Conservation (phyloP, 2,888 invertebrate genomes). For the Sclerodermus sp. region DNA sequence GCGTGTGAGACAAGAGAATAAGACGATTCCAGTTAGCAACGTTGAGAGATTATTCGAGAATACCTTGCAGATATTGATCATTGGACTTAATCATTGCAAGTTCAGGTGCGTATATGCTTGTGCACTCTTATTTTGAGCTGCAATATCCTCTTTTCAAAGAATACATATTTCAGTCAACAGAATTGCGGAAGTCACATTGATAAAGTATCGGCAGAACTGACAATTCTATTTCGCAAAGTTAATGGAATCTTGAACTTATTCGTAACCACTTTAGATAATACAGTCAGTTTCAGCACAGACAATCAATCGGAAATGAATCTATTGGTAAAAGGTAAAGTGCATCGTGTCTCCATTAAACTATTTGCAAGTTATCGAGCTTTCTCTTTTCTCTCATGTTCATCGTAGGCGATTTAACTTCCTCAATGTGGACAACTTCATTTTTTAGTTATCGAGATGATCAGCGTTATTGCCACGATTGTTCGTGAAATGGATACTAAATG, state of each 20-base stretch:
- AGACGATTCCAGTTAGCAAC: slow-evolving; percentile 27
- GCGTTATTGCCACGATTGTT: slow-evolving; percentile 35
- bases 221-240: slow-evolving; percentile 39
- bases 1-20: slow-evolving; percentile 28
- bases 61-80: slow-evolving; percentile 32
- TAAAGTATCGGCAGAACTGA: slow-evolving; percentile 30
- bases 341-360: too few relatives aligned
- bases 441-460: slow-evolving; percentile 37
- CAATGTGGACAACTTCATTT: too few relatives aligned
- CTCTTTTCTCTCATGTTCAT: too few relatives aligned
- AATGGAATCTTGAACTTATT: slow-evolving; percentile 37
- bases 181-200: slow-evolving; percentile 33
- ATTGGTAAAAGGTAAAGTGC: slow-evolving; percentile 38
- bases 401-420: too few relatives aligned
- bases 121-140: too few relatives aligned
- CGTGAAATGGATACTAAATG: slow-evolving; percentile 43
- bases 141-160: too few relatives aligned
- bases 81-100: slow-evolving; percentile 42
- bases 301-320: slow-evolving; percentile 33
- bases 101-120: too few relatives aligned
- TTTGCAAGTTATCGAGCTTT: too few relatives aligned
- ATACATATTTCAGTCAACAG: slow-evolving; percentile 35
- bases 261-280: slow-evolving; percentile 35
- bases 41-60: slow-evolving; percentile 31
- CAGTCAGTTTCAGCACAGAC: slow-evolving; percentile 34